These are phyloP conservation scores for Cyprichromis sp. DNA, from an alignment of 2,113 vertebrate species.

Conservation along the genomic window DNA sequence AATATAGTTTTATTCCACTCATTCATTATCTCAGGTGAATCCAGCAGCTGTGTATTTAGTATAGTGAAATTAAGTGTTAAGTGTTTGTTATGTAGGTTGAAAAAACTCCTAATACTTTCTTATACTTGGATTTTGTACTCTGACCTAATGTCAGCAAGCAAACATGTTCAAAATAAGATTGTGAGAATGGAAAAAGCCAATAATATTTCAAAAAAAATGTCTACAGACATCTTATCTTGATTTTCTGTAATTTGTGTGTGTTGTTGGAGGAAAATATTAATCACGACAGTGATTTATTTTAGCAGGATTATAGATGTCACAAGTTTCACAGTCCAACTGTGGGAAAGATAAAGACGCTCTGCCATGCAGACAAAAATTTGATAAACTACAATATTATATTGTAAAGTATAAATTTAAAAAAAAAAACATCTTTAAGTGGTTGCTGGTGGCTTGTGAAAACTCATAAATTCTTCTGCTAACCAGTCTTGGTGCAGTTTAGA, in stretches of 20 bases:
- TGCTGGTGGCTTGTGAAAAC: background rate
- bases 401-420: rapidly evolving
- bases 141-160: background rate
- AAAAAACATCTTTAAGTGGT: background rate
- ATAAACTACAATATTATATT: background rate
- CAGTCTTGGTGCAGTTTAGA: background rate
- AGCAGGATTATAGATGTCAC: background rate
- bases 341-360: background rate
- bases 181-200: background rate
- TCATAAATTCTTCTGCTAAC: background rate
- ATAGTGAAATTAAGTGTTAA: background rate
- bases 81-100: background rate
- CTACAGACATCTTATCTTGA: background rate
- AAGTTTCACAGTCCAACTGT: background rate
- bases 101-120: background rate
- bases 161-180: background rate
- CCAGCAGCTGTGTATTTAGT: background rate
- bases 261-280: background rate
- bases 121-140: background rate
- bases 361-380: background rate
- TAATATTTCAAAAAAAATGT: rapidly evolving
- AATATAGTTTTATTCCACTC: background rate
- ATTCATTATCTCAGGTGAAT: background rate
- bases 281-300: background rate
- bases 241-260: background rate